Evolutionary conservation across 2,888 invertebrate species (phyloP), one percentile per base, ranked within the genome.

Genomic region (Helicoverpa assulta): DNA sequence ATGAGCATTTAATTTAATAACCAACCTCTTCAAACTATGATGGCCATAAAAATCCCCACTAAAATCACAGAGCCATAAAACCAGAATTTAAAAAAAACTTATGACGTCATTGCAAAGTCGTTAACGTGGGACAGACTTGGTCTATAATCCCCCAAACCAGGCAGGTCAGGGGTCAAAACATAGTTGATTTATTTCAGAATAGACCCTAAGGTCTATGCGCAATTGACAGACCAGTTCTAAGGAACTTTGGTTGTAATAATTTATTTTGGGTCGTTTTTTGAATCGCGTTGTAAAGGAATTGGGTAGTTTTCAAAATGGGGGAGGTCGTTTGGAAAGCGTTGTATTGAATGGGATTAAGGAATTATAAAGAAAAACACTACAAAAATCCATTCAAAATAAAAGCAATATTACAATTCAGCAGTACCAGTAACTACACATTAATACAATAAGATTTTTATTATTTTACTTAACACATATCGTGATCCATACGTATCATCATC

Each of bases 81-180:
- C 78, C 70, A 74, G 61, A 83, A 76, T 76, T 72, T 81, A 81
- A 82, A 84, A 82, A 84, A 85, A 85, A 79, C 83, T 85, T 79
- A 84, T 83, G 86, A 74, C 85, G 89, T 91, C 91, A 91, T 90
- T 86, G 83, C 72, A 86, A 70, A 85, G 84, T 92, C 91, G 92
- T 92, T 92, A 91, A 85, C 87, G 87, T 85, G 85, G 72, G 85
- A 83, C 78, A 53, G 62, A 78, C 80, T 80, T 54, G 67, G 29
- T 57, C 56, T 54, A 60, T 85, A 85, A 84, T 86, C 87, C 90
- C 88, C 86, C 80, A 85, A 86, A 83, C 81, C 87, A 80, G 73
- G 82, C 76, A 79, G 92, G 92, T 90, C 89, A 86, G 70, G 86
- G 93, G 93, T 93, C 91, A 93, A 91, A 88, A 87, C 87, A 89